Conservation (phyloP, 2,797 vertebrate species). For the Taeniopygia guttata region DNA sequence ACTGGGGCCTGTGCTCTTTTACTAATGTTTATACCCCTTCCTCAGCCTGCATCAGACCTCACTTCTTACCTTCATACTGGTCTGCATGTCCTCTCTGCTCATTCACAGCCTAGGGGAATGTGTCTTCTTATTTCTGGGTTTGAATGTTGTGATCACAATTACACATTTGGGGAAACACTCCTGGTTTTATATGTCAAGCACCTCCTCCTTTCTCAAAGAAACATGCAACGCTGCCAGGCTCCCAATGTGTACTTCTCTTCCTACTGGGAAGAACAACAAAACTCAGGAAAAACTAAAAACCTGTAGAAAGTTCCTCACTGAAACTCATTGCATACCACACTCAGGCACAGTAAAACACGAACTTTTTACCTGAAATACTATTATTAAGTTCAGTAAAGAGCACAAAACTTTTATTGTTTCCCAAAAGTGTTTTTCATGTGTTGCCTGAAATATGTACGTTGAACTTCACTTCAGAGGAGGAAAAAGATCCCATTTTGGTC, state of each 20-base stretch:
- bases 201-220: neutral
- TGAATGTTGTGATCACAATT: neutral
- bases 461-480: neutral
- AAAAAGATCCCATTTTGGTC: neutral
- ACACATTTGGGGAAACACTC: neutral
- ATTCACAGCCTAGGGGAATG: neutral
- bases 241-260: neutral
- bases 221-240: accelerated
- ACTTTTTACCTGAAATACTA: neutral
- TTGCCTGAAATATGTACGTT: neutral
- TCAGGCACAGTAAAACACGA: neutral
- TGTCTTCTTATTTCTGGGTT: neutral
- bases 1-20: neutral
- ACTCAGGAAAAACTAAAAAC: neutral
- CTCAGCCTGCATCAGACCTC: neutral
- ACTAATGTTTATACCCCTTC: neutral
- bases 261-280: neutral
- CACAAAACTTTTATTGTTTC: neutral
- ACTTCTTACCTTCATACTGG: neutral
- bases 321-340: neutral
- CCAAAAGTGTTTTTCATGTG: neutral
- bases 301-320: neutral
- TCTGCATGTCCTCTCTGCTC: neutral
- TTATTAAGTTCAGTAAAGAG: neutral
- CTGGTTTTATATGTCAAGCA: neutral